Evolutionary conservation across 2,888 invertebrate species (phyloP), one percentile per base, ranked within the genome.

Genomic region (Synergus umbraculus): DNA sequence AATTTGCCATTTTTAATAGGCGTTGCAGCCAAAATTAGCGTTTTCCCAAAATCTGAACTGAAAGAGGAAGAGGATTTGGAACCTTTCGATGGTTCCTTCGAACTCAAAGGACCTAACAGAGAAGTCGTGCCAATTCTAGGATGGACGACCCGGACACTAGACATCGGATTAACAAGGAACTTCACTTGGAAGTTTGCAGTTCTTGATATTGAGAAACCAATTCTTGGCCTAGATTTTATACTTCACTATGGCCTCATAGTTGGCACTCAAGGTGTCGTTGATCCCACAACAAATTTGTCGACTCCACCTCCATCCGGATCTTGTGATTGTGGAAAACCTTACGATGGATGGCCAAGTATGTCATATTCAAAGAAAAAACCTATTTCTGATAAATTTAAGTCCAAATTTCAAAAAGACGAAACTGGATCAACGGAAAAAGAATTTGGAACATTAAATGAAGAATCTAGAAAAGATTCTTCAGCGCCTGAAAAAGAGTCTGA

Each of bases 1-100:
- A 77, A 78, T 18, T 46, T n/a, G 4, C 79, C 79, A 10, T 87
- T 79, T 44, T 79, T 86, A 8, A 69, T 87, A 2, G 85, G 86
- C 0, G 82, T 83, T 0, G 83, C 85, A 8, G 84, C 54, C n/a
- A 22, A 67, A 22, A 10, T 67, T 5, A 44, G 46, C 12, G 44
- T 67, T 67, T 67, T 67, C n/a, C 67, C 67, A 4, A 46, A 18
- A 18, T 18, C 43, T 0, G 8, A 9, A 2, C 43, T n/a, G 10
- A 15, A 43, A 44, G 9, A 41, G 43, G 37, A 37, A 37, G 37
- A 37, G 37, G 37, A 37, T 37, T 37, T 37, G 37, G 66, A 66
- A 66, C 66, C 69, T 15, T 37, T 54, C n/a, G 49, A 73, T 37
- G 54, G 15, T 9, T 29, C 54, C 8, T 73, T 73, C 1, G n/a